Conservation (phyloP, 2,888 invertebrate genomes). For the Drosophila rubida region DNA sequence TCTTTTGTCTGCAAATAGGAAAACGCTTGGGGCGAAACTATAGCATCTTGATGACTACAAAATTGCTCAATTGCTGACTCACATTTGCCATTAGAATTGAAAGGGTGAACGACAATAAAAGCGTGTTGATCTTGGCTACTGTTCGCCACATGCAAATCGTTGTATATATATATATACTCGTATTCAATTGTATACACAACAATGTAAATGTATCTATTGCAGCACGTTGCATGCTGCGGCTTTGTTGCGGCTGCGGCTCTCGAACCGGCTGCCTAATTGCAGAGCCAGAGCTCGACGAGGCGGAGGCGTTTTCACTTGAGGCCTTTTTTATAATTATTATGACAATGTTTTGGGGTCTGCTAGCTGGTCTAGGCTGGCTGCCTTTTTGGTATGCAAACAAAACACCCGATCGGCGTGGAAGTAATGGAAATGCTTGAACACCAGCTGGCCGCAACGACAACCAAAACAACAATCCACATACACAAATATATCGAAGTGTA, state of each 20-base stretch:
- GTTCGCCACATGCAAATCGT: slow-evolving; percentile 19
- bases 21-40: background rate
- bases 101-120: slow-evolving; percentile 8
- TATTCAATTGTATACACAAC: background rate
- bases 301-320: slow-evolving; percentile 65
- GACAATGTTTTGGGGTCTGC: slow-evolving; percentile 67
- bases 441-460: slow-evolving; percentile 62
- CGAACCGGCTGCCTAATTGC: slow-evolving; percentile 57
- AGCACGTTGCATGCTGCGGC: slow-evolving; percentile 24
- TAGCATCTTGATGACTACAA: slow-evolving; percentile 1
- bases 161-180: background rate
- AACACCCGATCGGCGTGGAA: slow-evolving; percentile 61
- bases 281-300: slow-evolving; percentile 39
- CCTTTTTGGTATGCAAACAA: slow-evolving; percentile 70
- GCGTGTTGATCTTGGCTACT: slow-evolving; percentile 39
- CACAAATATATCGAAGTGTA: slow-evolving; percentile 33
- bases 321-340: slow-evolving; percentile 74
- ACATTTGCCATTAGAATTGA: slow-evolving; percentile 16
- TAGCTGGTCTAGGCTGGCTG: slow-evolving; percentile 22
- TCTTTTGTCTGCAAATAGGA: background rate
- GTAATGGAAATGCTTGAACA: slow-evolving; percentile 45
- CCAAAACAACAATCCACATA: slow-evolving; percentile 58
- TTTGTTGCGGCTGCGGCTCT: slow-evolving; percentile 20
- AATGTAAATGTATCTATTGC: slow-evolving; percentile 24
- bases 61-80: slow-evolving; percentile 25